A percentile compares a stretch with the other conserved stretches of the same genome.
phyloP scores from a whole-genome alignment of 2,888 invertebrate species.

The Brachypterus glaber region DNA sequence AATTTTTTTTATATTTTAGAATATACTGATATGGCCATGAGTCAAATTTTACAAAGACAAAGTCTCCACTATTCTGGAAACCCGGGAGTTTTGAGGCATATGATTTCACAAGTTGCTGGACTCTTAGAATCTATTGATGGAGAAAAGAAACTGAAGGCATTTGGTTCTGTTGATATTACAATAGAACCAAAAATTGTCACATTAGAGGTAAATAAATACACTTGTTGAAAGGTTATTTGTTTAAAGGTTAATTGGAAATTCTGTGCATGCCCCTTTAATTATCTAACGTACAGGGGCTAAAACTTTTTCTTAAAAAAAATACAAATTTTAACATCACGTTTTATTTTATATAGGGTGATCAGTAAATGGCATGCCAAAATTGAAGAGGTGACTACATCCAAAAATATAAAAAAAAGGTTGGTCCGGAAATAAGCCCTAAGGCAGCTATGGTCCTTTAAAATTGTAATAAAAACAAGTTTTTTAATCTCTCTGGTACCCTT shows the following conservation, averaged over 20 bases:
- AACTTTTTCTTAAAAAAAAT: no score
- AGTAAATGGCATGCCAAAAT: no score
- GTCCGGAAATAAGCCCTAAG: no score
- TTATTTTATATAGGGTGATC: no score
- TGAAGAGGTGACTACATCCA: no score
- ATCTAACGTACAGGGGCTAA: no score
- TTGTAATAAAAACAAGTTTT: no score
- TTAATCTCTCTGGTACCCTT: no score
- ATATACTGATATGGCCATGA: slow-evolving; percentile 93
- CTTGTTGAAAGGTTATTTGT: neutral
- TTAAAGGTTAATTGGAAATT: neutral
- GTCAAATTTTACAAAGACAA: slow-evolving; percentile 84
- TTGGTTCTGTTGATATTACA: slow-evolving; percentile 71
- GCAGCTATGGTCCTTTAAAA: no score
- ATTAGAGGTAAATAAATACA: slow-evolving; percentile 59
- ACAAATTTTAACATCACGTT: no score
- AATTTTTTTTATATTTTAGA: slow-evolving; percentile 45
- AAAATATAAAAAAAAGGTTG: no score
- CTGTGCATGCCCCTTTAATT: no score
- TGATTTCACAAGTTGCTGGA: slow-evolving; percentile 70
- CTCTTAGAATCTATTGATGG: slow-evolving; percentile 58
- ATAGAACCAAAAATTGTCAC: slow-evolving; percentile 75
- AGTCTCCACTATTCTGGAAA: slow-evolving; percentile 81
- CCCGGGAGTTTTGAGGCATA: slow-evolving; percentile 59
- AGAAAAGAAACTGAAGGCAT: slow-evolving; percentile 64